Conservation (phyloP, 2,113 vertebrate genomes). For the Ochotona princeps region DNA sequence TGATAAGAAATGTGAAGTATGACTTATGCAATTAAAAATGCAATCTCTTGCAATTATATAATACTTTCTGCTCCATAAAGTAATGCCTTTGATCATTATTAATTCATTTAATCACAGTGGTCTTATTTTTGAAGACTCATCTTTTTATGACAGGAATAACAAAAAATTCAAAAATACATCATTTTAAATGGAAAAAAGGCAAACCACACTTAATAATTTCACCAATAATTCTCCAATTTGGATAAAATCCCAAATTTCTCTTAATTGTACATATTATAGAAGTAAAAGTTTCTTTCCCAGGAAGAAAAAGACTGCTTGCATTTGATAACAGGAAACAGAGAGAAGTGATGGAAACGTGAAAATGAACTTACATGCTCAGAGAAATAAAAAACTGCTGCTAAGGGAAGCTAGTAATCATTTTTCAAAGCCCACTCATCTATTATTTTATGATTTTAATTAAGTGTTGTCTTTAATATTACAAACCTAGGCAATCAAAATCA, state of each 20-base stretch:
- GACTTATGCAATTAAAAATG: neutral
- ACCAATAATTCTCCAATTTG: conserved; percentile 29
- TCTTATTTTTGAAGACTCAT: neutral
- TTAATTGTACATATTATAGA: neutral
- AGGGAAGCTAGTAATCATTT: neutral
- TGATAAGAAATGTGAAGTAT: neutral
- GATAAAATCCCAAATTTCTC: neutral
- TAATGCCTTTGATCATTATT: neutral
- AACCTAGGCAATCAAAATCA: conserved; percentile 8
- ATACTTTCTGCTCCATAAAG: neutral
- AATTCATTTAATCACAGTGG: neutral
- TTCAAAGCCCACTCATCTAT: neutral
- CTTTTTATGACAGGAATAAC: neutral
- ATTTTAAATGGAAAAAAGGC: conserved; percentile 9
- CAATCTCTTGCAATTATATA: neutral
- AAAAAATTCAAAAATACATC: neutral
- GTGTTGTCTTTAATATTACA: neutral
- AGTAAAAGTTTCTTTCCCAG: neutral
- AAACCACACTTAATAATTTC: neutral
- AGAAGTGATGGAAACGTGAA: neutral
- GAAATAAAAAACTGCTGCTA: conserved; percentile 25
- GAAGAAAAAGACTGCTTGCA: conserved; percentile 1
- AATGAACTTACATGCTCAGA: conserved; percentile 22
- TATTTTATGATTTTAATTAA: conserved; percentile 26
- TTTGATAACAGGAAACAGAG: neutral